A percentile compares a stretch with the other conserved stretches of the same genome.
phyloP scores from a whole-genome alignment of 2,888 invertebrate species.

The Stenchaetothrips biformis region DNA sequence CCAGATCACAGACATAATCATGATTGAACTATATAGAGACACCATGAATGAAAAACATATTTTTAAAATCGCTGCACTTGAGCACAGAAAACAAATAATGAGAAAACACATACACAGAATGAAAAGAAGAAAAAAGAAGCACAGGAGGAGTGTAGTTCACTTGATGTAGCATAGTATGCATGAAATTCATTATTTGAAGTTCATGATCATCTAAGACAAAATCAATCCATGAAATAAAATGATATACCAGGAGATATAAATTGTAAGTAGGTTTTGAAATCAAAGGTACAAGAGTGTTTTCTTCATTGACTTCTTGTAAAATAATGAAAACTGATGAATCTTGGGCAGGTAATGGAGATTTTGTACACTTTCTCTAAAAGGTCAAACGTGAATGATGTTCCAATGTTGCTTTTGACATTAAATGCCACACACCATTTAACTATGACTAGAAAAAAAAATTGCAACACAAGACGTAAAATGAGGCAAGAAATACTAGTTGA shows the following conservation, averaged over 20 bases:
- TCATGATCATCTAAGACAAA: too few relatives aligned
- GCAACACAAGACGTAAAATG: neutral
- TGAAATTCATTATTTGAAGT: too few relatives aligned
- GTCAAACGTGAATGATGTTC: neutral
- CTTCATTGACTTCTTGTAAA: too few relatives aligned
- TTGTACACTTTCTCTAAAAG: too few relatives aligned
- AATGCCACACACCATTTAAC: neutral
- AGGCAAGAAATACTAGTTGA: neutral
- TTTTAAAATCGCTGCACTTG: neutral
- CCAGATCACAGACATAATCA: constrained; percentile 23
- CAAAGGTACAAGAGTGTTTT: too few relatives aligned
- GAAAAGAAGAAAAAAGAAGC: neutral
- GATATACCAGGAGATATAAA: too few relatives aligned
- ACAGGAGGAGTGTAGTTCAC: too few relatives aligned
- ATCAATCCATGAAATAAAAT: too few relatives aligned
- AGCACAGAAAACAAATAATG: neutral
- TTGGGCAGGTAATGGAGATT: too few relatives aligned
- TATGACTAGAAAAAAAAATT: constrained; percentile 6
- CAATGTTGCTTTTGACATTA: constrained; percentile 4
- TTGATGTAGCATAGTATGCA: too few relatives aligned
- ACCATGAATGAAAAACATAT: neutral
- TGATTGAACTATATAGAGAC: constrained; percentile 8
- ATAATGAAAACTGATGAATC: too few relatives aligned
- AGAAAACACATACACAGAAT: neutral
- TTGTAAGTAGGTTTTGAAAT: too few relatives aligned